Conservation (phyloP, 2,113 vertebrate genomes). For the mouse (Mus musculus) region DNA sequence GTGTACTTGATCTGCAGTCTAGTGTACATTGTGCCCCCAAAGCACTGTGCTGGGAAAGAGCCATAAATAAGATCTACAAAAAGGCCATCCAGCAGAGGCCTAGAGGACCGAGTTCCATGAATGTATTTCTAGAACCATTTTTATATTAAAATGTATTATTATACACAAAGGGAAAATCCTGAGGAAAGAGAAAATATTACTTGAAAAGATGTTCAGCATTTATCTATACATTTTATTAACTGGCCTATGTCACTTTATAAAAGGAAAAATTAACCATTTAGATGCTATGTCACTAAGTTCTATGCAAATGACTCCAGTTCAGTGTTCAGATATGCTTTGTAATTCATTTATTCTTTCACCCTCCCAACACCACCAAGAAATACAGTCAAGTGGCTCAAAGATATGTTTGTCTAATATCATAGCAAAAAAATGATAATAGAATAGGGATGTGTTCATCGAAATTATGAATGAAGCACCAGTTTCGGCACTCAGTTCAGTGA, state of each 20-base stretch:
- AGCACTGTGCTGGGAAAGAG: slow-evolving; percentile 17
- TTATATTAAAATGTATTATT: slow-evolving; percentile 56
- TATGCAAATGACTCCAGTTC: background rate
- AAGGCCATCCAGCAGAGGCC: background rate
- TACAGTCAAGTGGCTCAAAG: slow-evolving; percentile 1
- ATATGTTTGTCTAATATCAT: background rate
- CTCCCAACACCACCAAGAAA: background rate
- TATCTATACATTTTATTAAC: slow-evolving; percentile 48
- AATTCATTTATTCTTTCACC: slow-evolving; percentile 6
- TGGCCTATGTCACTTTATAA: background rate
- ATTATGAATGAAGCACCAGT: background rate
- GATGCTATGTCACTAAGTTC: background rate
- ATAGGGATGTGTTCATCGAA: background rate
- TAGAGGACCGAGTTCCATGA: background rate
- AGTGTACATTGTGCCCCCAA: slow-evolving; percentile 29
- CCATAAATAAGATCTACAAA: slow-evolving; percentile 53
- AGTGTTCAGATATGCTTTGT: slow-evolving; percentile 17
- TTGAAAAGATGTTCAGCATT: background rate
- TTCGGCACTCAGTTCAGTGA: background rate
- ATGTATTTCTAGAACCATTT: slow-evolving; percentile 43
- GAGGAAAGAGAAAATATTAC: slow-evolving; percentile 35
- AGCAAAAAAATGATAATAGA: slow-evolving; percentile 25
- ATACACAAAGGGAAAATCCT: slow-evolving; percentile 49
- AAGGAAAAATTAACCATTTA: slow-evolving; percentile 10
- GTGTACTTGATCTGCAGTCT: slow-evolving; percentile 44